phyloP scores from a whole-genome alignment of 2,797 vertebrate species.

The Rhinella marina region DNA sequence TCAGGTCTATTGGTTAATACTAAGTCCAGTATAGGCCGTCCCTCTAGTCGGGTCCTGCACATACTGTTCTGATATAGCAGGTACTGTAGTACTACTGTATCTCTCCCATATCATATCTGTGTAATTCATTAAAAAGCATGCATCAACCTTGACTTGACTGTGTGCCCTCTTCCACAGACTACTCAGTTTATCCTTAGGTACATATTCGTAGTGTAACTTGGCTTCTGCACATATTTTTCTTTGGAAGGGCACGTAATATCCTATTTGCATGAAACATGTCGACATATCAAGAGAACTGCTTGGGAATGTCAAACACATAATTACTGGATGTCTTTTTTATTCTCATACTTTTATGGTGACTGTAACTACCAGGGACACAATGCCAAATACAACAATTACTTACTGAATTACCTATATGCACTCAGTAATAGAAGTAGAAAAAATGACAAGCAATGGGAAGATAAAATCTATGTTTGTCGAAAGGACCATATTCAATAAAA shows the following conservation, averaged over 20 bases:
- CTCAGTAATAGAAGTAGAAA: not conserved
- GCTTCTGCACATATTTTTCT: not conserved
- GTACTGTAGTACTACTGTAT: not conserved
- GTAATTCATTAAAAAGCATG: not conserved
- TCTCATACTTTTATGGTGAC: not conserved
- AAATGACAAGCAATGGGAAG: not conserved
- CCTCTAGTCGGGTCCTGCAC: no score
- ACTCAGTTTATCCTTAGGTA: not conserved
- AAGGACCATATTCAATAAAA: no score
- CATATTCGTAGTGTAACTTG: not conserved
- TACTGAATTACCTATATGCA: not conserved
- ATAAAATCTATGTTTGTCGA: no score
- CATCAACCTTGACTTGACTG: conserved; percentile 7
- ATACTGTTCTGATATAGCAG: not conserved
- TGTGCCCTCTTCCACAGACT: not conserved
- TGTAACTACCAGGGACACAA: not conserved
- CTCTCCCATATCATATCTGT: not conserved
- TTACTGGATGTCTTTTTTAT: not conserved
- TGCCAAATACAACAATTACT: not conserved
- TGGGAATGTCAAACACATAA: not conserved
- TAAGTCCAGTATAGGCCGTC: no score
- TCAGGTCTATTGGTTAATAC: no score
- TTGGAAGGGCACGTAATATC: conserved; percentile 6
- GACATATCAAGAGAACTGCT: not conserved
- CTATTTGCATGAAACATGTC: not conserved